Percentiles rank a stretch among this genome's conserved stretches.
These are phyloP conservation scores for Chrysoperla carnea DNA, from an alignment of 1,140 invertebrate species.

Conservation along the genomic window DNA sequence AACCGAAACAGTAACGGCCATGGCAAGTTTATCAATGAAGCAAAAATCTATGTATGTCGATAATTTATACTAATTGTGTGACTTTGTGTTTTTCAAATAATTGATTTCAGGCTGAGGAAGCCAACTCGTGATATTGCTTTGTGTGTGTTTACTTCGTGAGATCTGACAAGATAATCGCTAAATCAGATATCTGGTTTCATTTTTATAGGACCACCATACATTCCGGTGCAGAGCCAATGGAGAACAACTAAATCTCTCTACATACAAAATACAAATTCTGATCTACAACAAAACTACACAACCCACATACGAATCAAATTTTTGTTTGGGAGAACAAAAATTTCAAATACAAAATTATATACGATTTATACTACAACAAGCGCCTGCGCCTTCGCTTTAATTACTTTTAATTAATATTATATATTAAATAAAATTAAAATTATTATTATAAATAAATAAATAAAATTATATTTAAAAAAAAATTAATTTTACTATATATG, in stretches of 20 bases:
- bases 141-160: too few relatives aligned
- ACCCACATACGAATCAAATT: too few relatives aligned
- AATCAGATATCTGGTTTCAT: not conserved
- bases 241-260: not conserved
- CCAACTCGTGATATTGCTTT: too few relatives aligned
- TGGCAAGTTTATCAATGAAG: slow-evolving; percentile 82
- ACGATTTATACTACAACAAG: too few relatives aligned
- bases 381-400: not conserved
- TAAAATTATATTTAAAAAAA: not conserved
- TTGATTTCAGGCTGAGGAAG: not conserved
- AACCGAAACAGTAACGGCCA: slow-evolving; percentile 82
- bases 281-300: too few relatives aligned
- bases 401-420: not conserved
- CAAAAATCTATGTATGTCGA: slow-evolving; percentile 5
- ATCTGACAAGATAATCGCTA: too few relatives aligned
- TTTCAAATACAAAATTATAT: too few relatives aligned
- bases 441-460: not conserved
- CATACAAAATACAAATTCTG: too few relatives aligned
- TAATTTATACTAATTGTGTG: not conserved
- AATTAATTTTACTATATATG: too few relatives aligned
- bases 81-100: not conserved
- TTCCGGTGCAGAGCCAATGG: not conserved
- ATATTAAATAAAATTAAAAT: not conserved
- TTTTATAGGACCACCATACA: not conserved
- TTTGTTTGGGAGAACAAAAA: too few relatives aligned